Evolutionary conservation across 1,140 invertebrate species (phyloP).

Genomic region (Euborellia annulipes): DNA sequence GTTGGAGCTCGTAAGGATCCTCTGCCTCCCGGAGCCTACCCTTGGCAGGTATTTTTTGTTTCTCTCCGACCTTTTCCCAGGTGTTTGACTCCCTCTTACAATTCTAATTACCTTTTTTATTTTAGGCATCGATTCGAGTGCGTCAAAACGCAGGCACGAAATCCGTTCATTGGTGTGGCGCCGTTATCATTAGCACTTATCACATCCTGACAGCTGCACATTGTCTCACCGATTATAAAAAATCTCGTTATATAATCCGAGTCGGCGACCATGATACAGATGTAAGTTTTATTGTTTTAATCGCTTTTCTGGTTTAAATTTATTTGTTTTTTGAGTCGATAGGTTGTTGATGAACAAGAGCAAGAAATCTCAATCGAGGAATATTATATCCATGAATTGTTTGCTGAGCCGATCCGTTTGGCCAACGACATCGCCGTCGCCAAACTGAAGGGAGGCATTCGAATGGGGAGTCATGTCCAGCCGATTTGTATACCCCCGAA

Average conservation of each 20-base stretch:
- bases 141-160: conserved; percentile 32
- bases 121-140: conserved; percentile 49
- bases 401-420: conserved; percentile 42
- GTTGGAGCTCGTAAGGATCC: no score
- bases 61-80: neutral
- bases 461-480: conserved; percentile 48
- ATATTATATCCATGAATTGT: conserved; percentile 47
- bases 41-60: conserved; percentile 48
- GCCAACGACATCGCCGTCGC: conserved; percentile 63
- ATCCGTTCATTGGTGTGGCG: conserved; percentile 59
- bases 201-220: conserved; percentile 67
- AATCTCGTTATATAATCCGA: conserved; percentile 46
- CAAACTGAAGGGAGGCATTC: conserved; percentile 46
- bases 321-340: no score
- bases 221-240: conserved; percentile 50
- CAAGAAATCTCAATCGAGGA: conserved; percentile 48
- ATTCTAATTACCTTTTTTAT: conserved; percentile 12
- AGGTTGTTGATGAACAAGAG: conserved; percentile 44
- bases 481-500: conserved; percentile 53
- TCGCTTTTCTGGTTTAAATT: no score
- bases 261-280: conserved; percentile 56
- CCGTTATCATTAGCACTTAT: conserved; percentile 46
- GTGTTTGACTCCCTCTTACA: neutral
- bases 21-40: conserved; percentile 38
- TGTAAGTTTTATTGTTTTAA: no score